A percentile compares a stretch with the other conserved stretches of the same genome.
These are phyloP conservation scores for Cataglyphis hispanica DNA, from an alignment of 1,140 invertebrate species.

Conservation along the genomic window DNA sequence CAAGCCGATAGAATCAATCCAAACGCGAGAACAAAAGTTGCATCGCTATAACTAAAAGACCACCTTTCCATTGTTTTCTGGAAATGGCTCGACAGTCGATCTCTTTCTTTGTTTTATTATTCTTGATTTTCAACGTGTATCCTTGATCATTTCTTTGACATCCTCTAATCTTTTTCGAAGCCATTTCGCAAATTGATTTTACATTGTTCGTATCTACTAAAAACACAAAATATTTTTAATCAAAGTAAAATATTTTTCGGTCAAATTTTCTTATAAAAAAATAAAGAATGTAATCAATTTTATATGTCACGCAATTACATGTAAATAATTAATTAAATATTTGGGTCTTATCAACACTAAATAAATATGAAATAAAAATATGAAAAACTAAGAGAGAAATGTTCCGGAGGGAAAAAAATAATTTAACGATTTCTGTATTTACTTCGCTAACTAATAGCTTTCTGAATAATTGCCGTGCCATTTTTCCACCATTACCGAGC, in stretches of 20 bases:
- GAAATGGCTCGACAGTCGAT: constrained; percentile 37
- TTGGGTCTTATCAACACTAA: not conserved
- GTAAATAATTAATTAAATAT: constrained; percentile 25
- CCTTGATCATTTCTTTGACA: constrained; percentile 1
- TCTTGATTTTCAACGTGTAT: constrained; percentile 39
- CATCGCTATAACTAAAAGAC: constrained; percentile 62
- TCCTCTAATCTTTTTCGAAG: not conserved
- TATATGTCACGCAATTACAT: constrained; percentile 5
- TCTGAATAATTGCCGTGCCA: constrained; percentile 35
- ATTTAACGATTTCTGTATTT: constrained; percentile 30
- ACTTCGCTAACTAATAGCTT: constrained; percentile 24
- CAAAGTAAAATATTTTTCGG: not conserved
- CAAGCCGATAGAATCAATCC: constrained; percentile 37
- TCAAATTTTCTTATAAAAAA: not conserved
- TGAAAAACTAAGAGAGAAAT: not conserved
- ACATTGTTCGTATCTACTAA: not conserved
- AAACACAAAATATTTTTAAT: not conserved
- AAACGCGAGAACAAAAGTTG: constrained; percentile 64
- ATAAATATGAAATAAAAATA: constrained; percentile 33
- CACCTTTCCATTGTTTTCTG: constrained; percentile 63
- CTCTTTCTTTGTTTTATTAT: not conserved
- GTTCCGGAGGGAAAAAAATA: not conserved
- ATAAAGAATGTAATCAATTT: not conserved
- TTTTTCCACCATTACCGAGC: constrained; percentile 28
- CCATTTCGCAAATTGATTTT: constrained; percentile 34